These are phyloP conservation scores for Esox lucius DNA, from an alignment of 2,797 vertebrate species.

Conservation along the genomic window DNA sequence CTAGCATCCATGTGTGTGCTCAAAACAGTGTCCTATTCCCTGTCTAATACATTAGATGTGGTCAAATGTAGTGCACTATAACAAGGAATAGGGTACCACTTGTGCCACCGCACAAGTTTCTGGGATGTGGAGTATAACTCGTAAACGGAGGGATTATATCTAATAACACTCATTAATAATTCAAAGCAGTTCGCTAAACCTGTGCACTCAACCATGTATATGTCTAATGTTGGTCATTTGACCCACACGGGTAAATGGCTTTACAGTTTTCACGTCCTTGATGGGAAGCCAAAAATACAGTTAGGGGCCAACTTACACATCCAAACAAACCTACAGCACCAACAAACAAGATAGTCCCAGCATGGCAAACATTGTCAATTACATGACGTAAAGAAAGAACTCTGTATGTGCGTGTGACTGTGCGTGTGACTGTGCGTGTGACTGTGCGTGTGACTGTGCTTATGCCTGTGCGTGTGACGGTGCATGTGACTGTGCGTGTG, in stretches of 20 bases:
- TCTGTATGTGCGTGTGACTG: neutral
- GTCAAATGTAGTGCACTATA: neutral
- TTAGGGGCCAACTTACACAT: constrained; percentile 24
- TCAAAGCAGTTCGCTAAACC: constrained; percentile 1
- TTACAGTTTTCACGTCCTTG: constrained; percentile 20
- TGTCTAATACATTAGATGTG: neutral
- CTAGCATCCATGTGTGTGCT: neutral
- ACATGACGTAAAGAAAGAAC: neutral
- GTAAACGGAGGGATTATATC: constrained; percentile 6
- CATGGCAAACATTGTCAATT: neutral
- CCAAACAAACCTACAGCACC: neutral
- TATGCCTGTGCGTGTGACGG: too few species aligned
- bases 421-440: too few species aligned
- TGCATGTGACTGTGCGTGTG: neutral
- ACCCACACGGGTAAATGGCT: constrained; percentile 28
- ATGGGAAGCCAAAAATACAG: constrained; percentile 25
- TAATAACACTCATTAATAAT: constrained; percentile 4
- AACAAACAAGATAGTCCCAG: neutral
- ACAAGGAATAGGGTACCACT: neutral
- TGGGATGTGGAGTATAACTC: neutral
- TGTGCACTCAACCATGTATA: constrained; percentile 9
- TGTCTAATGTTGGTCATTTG: constrained; percentile 30
- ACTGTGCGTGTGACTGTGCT: too few species aligned
- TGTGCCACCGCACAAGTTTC: neutral
- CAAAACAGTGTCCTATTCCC: neutral